Percentiles rank a stretch among this genome's conserved stretches.
These are phyloP conservation scores for Heliothis subflexa DNA, from an alignment of 1,140 invertebrate genomes.

Conservation along the genomic window DNA sequence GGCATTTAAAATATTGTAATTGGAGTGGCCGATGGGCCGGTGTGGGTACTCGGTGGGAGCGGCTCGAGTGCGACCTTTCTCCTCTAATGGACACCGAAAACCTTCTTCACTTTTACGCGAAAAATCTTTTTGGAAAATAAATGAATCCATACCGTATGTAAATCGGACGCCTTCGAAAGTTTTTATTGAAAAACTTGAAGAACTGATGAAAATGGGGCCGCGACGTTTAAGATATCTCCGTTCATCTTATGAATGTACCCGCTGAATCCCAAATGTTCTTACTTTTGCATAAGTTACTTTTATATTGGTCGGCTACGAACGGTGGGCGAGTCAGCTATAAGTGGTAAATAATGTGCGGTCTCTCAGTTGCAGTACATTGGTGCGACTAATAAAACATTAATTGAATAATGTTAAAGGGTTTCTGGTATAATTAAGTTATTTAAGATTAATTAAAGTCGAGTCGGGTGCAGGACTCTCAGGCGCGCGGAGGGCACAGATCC, in stretches of 20 bases:
- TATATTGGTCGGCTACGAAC: conserved; percentile 12
- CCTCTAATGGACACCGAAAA: conserved; percentile 77
- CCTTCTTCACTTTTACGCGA: conserved; percentile 72
- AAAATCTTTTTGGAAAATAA: conserved; percentile 79
- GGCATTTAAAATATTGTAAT: conserved; percentile 68
- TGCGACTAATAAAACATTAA: conserved; percentile 51
- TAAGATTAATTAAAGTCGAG: conserved; percentile 72
- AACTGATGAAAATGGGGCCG: conserved; percentile 79
- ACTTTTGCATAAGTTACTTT: conserved; percentile 58
- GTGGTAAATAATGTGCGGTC: conserved; percentile 30
- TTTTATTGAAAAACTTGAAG: conserved; percentile 86
- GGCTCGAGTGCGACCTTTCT: conserved; percentile 68
- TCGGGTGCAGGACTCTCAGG: conserved; percentile 50
- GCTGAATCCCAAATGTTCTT: conserved; percentile 62
- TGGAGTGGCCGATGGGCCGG: conserved; percentile 60
- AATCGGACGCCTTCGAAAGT: conserved; percentile 81
- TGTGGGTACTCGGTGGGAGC: conserved; percentile 49
- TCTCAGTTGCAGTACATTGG: conserved; percentile 9
- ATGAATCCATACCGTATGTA: conserved; percentile 83
- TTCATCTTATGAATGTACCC: conserved; percentile 70
- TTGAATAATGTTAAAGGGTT: conserved; percentile 56
- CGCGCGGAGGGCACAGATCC: conserved; percentile 49
- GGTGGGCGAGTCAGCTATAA: neutral
- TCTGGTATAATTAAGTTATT: conserved; percentile 74
- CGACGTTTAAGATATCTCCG: conserved; percentile 71